Base-by-base conservation (phyloP, 1,140 invertebrate genomes). In the Hermatobates lingyangjiaoensis region DNA sequence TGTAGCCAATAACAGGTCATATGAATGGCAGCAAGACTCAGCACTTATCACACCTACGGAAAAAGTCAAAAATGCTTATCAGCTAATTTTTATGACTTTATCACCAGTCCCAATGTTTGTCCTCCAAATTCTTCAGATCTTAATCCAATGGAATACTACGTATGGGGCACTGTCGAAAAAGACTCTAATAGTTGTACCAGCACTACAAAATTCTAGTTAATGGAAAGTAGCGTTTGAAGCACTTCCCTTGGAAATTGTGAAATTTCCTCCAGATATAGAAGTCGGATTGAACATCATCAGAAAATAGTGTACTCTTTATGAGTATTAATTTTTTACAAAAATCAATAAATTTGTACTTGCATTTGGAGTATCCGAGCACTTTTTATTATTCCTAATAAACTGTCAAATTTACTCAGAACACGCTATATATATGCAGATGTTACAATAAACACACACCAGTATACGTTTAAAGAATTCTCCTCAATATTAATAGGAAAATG, bases 341-440 rank as follows among this genome's bases (percentile, higher is more conserved):
- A 12, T 34, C 30, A 34, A 12, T 34, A 34, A 34, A 34, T 34
- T 10, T 34, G 18, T n/a, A n/a, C n/a, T n/a, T n/a, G n/a, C n/a
- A n/a, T n/a, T n/a, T n/a, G 30, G 10, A 34, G 30, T 34, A 12
- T 12, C 30, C 10, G 18, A 10, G 23, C 24, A 48, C 40, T 26
- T 48, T 48, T 25, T 27, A 20, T 25, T 53, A 46, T 53, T 53
- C 47, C 18, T 46, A 26, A 34, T 15, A 34, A 34, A 34, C 30
- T 34, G 10, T 34, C 30, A 34, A 34, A 34, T 34, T 34, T 34
- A 34, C 18, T 18, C 30, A 10, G 30, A 34, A 34, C 30, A 34
- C 30, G 10, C 30, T 34, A 18, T 34, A 34, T 34, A 34, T 34
- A 34, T 34, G 18, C 18, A 34, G 10, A 34, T 34, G n/a, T n/a